Evolutionary conservation across 1,140 invertebrate species (phyloP).

Genomic region (Tetragnatha versicolor): DNA sequence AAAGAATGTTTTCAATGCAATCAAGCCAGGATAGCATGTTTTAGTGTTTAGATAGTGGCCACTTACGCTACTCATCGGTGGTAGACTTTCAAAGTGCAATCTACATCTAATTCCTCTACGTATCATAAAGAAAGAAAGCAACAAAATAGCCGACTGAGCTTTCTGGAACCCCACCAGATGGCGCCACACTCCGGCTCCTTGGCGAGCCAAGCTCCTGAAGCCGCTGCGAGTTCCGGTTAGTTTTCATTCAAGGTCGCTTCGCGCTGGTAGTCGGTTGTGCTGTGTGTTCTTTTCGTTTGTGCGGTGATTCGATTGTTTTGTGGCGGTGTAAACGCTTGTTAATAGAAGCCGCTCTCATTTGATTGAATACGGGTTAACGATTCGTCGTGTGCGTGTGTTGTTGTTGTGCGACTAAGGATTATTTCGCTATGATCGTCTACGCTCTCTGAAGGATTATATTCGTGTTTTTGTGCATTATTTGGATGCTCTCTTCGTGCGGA

Average conservation of each 20-base stretch:
- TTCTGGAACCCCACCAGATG: constrained; percentile 34
- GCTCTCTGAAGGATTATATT: not conserved
- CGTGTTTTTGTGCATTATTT: not conserved
- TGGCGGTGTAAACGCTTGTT: not conserved
- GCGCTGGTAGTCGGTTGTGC: not conserved
- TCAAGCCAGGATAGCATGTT: no score
- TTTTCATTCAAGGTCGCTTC: constrained; percentile 51
- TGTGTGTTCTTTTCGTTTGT: not conserved
- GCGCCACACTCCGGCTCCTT: constrained; percentile 23
- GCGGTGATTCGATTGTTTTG: not conserved
- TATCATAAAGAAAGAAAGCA: no score
- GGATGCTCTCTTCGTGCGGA: not conserved
- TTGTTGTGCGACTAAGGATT: not conserved
- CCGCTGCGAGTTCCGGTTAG: constrained; percentile 48
- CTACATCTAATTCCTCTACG: no score
- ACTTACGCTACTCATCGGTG: no score
- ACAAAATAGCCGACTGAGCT: no score
- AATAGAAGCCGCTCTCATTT: no score
- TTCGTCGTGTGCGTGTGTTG: not conserved
- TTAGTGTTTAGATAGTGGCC: no score
- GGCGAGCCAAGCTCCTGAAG: not conserved
- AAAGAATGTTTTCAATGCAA: no score
- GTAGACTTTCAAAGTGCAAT: no score
- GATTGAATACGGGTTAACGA: no score
- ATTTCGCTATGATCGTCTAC: not conserved